Conservation (phyloP, 2,113 vertebrate species). For the Riparia riparia region DNA sequence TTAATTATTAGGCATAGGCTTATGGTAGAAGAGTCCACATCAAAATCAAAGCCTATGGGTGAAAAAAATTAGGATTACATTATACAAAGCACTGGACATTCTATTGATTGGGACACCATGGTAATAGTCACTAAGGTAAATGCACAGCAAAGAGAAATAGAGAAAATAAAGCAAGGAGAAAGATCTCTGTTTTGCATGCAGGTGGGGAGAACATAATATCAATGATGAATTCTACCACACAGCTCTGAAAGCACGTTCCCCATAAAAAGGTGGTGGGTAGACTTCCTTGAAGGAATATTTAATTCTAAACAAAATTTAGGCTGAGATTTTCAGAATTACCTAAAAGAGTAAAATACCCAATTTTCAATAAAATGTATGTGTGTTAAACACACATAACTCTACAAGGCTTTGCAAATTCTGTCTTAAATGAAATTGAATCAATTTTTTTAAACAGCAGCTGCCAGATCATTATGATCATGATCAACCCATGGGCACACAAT, state of each 20-base stretch:
- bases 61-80: conserved; percentile 5
- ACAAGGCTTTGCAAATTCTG: not conserved
- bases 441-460: not conserved
- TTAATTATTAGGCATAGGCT: conserved; percentile 32
- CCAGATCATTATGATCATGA: not conserved
- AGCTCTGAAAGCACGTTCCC: not conserved
- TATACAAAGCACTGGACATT: conserved; percentile 16
- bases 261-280: not conserved
- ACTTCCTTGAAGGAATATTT: not conserved
- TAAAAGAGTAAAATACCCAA: not conserved
- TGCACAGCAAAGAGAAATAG: not conserved
- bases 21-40: not conserved
- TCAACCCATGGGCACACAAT: not conserved
- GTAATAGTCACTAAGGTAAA: conserved; percentile 38
- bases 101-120: conserved; percentile 43
- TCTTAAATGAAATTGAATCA: not conserved
- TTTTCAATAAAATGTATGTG: not conserved
- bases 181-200: not conserved
- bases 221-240: not conserved
- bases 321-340: not conserved
- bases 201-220: not conserved
- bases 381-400: not conserved
- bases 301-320: not conserved
- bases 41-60: conserved; percentile 34
- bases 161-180: conserved; percentile 23